Evolutionary conservation across 2,888 invertebrate genomes (phyloP).

Genomic region (Agrochola macilenta): DNA sequence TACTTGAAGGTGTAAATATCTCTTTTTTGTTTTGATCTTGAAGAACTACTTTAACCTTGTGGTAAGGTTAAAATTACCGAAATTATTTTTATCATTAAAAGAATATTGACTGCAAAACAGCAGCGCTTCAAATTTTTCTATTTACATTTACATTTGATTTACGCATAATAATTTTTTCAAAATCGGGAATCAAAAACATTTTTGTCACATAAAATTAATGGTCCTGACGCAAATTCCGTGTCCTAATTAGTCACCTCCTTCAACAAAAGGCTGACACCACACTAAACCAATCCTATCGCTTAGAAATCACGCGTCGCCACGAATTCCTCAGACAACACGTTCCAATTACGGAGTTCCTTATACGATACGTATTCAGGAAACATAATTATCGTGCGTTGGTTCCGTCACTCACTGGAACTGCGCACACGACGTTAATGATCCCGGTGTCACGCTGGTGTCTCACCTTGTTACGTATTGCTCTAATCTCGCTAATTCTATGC

Average conservation of each 20-base stretch:
- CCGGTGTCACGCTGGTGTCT: conserved; percentile 58
- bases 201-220: neutral
- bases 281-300: conserved; percentile 28
- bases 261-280: conserved; percentile 14
- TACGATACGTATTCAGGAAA: conserved; percentile 76
- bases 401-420: conserved; percentile 77
- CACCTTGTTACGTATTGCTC: conserved; percentile 61
- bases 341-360: conserved; percentile 71
- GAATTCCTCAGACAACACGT: conserved; percentile 49
- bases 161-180: neutral
- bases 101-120: neutral
- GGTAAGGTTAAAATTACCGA: neutral
- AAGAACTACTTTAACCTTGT: neutral
- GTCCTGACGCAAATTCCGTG: neutral
- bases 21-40: neutral
- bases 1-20: neutral
- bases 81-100: neutral
- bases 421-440: conserved; percentile 64
- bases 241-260: neutral
- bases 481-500: conserved; percentile 58
- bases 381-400: conserved; percentile 82
- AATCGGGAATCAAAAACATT: neutral
- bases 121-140: neutral
- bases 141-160: neutral
- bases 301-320: conserved; percentile 42